Conservation (phyloP, 2,888 invertebrate genomes). For the Arrhopalites spinosus region DNA sequence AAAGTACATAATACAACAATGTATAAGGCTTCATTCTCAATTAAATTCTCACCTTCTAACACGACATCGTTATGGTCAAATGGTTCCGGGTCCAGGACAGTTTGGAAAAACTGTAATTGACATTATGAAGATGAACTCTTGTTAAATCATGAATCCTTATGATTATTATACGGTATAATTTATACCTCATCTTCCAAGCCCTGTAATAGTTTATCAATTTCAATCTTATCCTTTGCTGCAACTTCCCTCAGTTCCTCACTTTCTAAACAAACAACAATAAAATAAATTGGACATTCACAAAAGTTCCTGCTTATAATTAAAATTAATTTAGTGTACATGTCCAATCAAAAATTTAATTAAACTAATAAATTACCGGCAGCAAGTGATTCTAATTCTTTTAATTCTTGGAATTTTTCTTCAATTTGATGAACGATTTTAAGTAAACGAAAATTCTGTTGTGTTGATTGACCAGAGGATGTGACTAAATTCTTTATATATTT, state of each 20-base stretch:
- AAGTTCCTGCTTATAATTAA: too few species aligned
- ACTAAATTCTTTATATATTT: slow-evolving; percentile 1
- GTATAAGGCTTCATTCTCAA: not conserved
- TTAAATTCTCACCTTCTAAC: too few species aligned
- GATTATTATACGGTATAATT: not conserved
- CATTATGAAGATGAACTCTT: too few species aligned
- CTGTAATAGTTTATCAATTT: slow-evolving; percentile 65
- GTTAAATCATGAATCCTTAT: too few species aligned
- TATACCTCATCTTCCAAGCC: slow-evolving; percentile 64
- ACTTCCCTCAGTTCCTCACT: slow-evolving; percentile 68
- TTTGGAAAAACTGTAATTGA: slow-evolving; percentile 39
- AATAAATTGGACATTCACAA: not conserved
- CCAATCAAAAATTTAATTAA: too few species aligned
- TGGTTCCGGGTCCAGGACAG: slow-evolving; percentile 58
- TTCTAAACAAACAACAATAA: slow-evolving; percentile 25
- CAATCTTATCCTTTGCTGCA: slow-evolving; percentile 70
- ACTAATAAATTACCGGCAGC: slow-evolving; percentile 22
- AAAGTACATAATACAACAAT: too few species aligned
- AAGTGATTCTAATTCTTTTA: slow-evolving; percentile 37
- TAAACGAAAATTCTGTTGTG: not conserved
- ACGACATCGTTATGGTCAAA: slow-evolving; percentile 67
- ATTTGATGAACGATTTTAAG: slow-evolving; percentile 17
- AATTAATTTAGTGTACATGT: too few species aligned
- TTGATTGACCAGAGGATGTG: too few species aligned
- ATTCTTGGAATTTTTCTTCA: slow-evolving; percentile 37